phyloP scores from a whole-genome alignment of 2,888 invertebrate species.

The Acrobasis repandana region DNA sequence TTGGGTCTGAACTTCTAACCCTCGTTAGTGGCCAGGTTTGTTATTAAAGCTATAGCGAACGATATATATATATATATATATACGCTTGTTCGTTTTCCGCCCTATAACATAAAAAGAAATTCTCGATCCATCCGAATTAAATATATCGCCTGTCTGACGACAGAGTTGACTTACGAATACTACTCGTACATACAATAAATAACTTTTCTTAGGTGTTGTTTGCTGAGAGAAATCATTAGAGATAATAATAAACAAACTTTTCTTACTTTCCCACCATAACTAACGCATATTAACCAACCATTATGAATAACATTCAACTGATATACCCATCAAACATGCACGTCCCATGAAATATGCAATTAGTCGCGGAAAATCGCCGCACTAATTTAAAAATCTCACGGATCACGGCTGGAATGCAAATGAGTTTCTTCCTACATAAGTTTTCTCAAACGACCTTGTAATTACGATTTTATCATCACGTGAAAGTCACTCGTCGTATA shows the following conservation, averaged over 20 bases:
- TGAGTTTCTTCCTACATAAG: constrained; percentile 36
- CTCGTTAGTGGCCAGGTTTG: no score
- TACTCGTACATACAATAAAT: no score
- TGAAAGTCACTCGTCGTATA: not conserved
- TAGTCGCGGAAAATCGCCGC: constrained; percentile 39
- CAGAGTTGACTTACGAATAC: no score
- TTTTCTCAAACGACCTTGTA: constrained; percentile 15
- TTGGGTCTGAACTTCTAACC: no score
- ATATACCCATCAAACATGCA: constrained; percentile 24
- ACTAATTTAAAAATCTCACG: constrained; percentile 46
- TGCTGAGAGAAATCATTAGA: no score
- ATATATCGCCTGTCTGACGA: no score
- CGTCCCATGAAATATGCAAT: constrained; percentile 28
- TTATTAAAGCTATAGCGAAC: no score
- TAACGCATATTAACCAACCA: not conserved
- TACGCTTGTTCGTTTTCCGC: no score
- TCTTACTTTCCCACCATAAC: not conserved
- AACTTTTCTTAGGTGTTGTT: no score
- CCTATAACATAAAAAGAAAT: no score
- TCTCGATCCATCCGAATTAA: no score
- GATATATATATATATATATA: no score
- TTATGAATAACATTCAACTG: constrained; percentile 4
- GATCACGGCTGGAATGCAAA: constrained; percentile 44
- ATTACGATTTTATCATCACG: constrained; percentile 11
- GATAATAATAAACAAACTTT: not conserved